Conservation (phyloP, 1,140 invertebrate genomes). For the Macrotrachela quadricornifera region DNA sequence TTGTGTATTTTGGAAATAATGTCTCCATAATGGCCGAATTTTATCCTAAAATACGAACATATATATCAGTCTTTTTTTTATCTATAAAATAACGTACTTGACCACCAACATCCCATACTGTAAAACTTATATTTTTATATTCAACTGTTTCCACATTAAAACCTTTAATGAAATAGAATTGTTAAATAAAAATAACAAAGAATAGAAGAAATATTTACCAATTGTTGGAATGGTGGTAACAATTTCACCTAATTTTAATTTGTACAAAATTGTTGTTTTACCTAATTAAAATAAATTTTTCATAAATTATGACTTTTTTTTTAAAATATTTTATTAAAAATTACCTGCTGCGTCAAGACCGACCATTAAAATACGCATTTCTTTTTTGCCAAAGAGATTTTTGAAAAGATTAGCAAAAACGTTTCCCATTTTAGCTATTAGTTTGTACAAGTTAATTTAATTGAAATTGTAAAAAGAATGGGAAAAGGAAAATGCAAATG, state of each 20-base stretch:
- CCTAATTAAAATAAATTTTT: conserved; percentile 31
- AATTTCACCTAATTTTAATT: conserved; percentile 84
- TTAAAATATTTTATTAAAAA: no score
- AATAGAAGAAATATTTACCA: conserved; percentile 32
- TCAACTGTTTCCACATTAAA: conserved; percentile 37
- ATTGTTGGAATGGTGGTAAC: conserved; percentile 94
- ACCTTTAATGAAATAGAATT: conserved; percentile 32
- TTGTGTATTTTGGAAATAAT: conserved; percentile 95
- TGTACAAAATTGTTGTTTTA: conserved; percentile 92
- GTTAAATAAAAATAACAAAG: not conserved
- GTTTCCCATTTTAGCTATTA: not conserved
- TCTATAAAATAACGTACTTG: conserved; percentile 42
- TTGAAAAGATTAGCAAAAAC: conserved; percentile 6
- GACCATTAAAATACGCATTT: conserved; percentile 96
- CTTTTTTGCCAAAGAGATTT: conserved; percentile 66
- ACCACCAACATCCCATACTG: conserved; percentile 44
- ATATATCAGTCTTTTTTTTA: not conserved
- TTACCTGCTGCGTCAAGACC: conserved; percentile 86
- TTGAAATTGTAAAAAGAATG: no score
- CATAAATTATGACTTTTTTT: no score
- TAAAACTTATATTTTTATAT: conserved; percentile 33
- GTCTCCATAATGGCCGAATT: conserved; percentile 57
- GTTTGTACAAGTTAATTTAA: no score
- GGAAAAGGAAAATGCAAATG: no score
- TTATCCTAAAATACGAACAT: conserved; percentile 29